Evolutionary conservation across 2,797 vertebrate species (phyloP).

Genomic region (Muscicapa comitata): DNA sequence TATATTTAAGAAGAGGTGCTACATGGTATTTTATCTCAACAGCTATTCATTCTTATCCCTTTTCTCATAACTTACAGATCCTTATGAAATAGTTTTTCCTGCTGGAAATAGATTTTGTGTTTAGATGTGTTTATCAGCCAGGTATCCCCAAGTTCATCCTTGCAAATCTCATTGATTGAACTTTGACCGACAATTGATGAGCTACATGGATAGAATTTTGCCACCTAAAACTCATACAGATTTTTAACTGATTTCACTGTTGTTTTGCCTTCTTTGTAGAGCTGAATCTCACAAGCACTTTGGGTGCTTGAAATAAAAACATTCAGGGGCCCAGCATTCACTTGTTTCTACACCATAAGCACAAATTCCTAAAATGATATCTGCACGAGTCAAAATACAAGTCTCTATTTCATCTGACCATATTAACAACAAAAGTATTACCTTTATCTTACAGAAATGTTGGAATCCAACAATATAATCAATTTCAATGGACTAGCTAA

Average conservation of each 20-base stretch:
- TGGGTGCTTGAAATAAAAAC: neutral
- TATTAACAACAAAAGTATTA: slow-evolving; percentile 4
- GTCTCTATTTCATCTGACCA: neutral
- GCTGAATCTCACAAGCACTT: neutral
- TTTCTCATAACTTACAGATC: neutral
- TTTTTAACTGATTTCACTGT: neutral
- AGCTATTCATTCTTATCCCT: neutral
- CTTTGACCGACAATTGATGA: neutral
- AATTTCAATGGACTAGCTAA: slow-evolving; percentile 91
- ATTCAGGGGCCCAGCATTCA: neutral
- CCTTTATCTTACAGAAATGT: slow-evolving; percentile 87
- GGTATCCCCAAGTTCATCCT: neutral
- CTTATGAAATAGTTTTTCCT: neutral
- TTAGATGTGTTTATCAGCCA: neutral
- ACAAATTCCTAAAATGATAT: neutral
- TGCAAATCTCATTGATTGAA: neutral
- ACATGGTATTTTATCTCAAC: neutral
- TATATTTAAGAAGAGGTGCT: neutral
- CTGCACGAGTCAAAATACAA: neutral
- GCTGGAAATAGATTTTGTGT: neutral
- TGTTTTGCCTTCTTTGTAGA: neutral
- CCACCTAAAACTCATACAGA: neutral
- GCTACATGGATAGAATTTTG: neutral
- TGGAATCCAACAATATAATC: slow-evolving; percentile 93
- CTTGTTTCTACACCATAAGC: neutral